A percentile compares a stretch with the other conserved stretches of the same genome.
These are phyloP conservation scores for Polia nebulosa DNA, from an alignment of 2,888 invertebrate genomes.

Conservation along the genomic window DNA sequence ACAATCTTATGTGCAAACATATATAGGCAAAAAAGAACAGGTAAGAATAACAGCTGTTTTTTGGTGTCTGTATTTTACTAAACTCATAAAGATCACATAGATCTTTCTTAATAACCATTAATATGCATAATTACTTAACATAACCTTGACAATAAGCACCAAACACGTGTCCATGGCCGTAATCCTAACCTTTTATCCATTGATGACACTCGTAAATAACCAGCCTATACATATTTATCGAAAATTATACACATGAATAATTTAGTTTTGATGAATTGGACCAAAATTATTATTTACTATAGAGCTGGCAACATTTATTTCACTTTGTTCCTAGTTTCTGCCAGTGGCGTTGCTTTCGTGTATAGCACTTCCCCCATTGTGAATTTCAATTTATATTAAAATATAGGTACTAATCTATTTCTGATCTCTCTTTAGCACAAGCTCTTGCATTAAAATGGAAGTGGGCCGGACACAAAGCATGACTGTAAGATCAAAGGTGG, in stretches of 20 bases:
- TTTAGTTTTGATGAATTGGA: slow-evolving; percentile 3
- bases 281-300: background rate
- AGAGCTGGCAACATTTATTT: background rate
- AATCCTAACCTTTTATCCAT: slow-evolving; percentile 1
- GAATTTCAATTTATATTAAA: too few relatives aligned
- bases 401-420: too few relatives aligned
- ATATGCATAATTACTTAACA: slow-evolving; percentile 6
- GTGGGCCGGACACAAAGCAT: too few relatives aligned
- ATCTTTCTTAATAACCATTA: background rate
- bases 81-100: background rate
- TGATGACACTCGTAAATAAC: slow-evolving; percentile 34
- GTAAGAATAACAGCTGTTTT: too few relatives aligned
- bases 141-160: slow-evolving; percentile 20
- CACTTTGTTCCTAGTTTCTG: too few relatives aligned
- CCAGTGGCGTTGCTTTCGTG: too few relatives aligned
- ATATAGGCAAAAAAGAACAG: background rate
- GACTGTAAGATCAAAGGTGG: too few relatives aligned
- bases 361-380: too few relatives aligned
- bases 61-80: too few relatives aligned
- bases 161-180: slow-evolving; percentile 25
- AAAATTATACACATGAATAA: slow-evolving; percentile 22
- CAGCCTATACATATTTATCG: slow-evolving; percentile 33
- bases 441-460: too few relatives aligned
- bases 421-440: too few relatives aligned
- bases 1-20: too few relatives aligned